phyloP scores from a whole-genome alignment of 2,113 vertebrate species.

The Sisor rabdophorus region DNA sequence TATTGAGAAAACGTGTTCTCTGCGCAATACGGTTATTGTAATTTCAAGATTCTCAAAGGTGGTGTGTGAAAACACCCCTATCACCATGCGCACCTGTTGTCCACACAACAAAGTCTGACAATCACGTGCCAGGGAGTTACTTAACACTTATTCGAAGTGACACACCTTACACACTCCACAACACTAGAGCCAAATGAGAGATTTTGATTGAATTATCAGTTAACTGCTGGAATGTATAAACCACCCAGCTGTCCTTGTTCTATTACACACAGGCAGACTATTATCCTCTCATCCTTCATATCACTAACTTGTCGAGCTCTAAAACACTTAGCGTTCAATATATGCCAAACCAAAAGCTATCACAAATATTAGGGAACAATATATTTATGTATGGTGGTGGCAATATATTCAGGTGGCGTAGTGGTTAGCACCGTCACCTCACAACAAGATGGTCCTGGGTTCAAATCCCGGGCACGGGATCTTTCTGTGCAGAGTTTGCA shows the following conservation, averaged over 20 bases:
- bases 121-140: constrained; percentile 28
- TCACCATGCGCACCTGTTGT: constrained; percentile 43
- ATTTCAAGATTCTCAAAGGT: neutral
- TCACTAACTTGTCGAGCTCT: constrained; percentile 2
- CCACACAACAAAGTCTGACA: constrained; percentile 12
- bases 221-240: constrained; percentile 9
- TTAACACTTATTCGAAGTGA: constrained; percentile 11
- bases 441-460: no score
- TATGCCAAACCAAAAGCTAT: neutral
- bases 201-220: neutral
- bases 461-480: no score
- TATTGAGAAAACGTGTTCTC: neutral
- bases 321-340: constrained; percentile 14
- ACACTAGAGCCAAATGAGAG: constrained; percentile 18
- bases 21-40: neutral
- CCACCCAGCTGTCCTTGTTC: neutral
- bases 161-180: constrained; percentile 16
- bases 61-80: constrained; percentile 23
- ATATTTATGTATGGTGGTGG: neutral
- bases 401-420: no score
- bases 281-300: constrained; percentile 11
- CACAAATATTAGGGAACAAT: neutral
- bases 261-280: neutral
- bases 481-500: no score
- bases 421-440: no score